Base-by-base conservation (phyloP, 2,113 vertebrate species). In the Platichthys flesus region DNA sequence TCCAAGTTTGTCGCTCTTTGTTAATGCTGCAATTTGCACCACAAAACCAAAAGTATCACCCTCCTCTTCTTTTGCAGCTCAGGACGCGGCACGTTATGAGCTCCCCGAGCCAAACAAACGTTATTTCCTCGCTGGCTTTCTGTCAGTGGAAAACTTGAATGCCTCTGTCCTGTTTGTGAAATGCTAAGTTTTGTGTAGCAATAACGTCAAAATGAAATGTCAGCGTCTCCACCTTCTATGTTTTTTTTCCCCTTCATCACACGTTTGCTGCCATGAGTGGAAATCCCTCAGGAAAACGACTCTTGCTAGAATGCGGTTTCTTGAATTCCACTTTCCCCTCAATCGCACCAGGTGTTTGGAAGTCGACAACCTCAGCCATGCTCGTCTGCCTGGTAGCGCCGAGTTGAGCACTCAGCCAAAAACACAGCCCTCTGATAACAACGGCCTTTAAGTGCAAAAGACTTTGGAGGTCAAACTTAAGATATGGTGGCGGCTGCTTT, bases 381-480 rank as follows among this genome's bases (percentile, higher is more conserved):
- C 49, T 5, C 18, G 18, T 20, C 49, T 51, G 49, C 24, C 47
- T 1, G 2, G 28, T 16, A 45, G n/a, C 18, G 28, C 51, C 8
- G 49, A 55, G 57, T 52, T 54, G 40, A 51, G 47, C 55, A 28
- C 63, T 67, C 45, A 57, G 21, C 20, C 37, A 12, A 42, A 47
- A 59, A 55, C 52, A 40, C 20, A 42, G 31, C 45, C 16, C 49
- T 56, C 68, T 0, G 10, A 55, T 55, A 63, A 37, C 52, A 58
- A 79, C n/a, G 56, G 15, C 52, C 49, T 78, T 64, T 65, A 71
- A 67, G 2, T 64, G 2, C 28, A 62, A 54, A 5, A 64, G 52
- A 66, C 73, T 16, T 86, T 65, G 87, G 42, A 79, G 73, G 78
- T 83, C 61, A 83, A 52, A 66, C n/a, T 57, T 45, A 18, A 81